Base-by-base conservation (phyloP, 2,113 vertebrate genomes). In the Nibea coibor region DNA sequence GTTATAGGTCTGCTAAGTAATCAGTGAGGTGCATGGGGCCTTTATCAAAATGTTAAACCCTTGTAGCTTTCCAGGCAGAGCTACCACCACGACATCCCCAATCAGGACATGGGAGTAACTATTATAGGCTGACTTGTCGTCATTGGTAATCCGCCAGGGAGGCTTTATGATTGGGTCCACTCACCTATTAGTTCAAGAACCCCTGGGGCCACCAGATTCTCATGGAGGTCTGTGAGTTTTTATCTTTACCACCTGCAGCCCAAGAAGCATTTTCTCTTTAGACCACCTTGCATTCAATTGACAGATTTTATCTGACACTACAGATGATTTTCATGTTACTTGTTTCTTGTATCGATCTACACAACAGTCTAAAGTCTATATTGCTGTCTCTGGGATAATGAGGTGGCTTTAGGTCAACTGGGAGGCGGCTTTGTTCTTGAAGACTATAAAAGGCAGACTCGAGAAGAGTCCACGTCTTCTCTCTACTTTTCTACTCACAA, bases 101-200 rank as follows among this genome's bases (percentile, higher is more conserved):
- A 99, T 98, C 53, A 99, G 95, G 87, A 99, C 99, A 94, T 99
- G 98, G 0, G 97, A 98, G 87, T 99, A 97, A 0, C 97, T 96
- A 56, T 96, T 96, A 83, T 97, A 97, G 0, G 97, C 94, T 0
- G 94, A 93, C 58, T 97, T 95, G 0, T 99, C 97, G 0, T 93
- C 88, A 0, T 95, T 97, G 0, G 97, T 97, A 39, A 99, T 97
- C 98, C 98, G 99, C 98, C 98, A 99, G 42, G 99, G 96, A 47
- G 98, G 98, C 12, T 97, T 95, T 76, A 99, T 96, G 79, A 99
- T 99, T 63, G 97, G 97, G 89, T 99, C 97, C 0, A 97, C 98
- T 99, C 96, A 0, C 96, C 94, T 0, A 97, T 97, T 80, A 99
- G 94, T 88, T 98, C 96, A 5, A 99, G 92, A 81, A 99, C 89